Conservation (phyloP, 1,140 invertebrate species). For the Pollicipes pollicipes region DNA sequence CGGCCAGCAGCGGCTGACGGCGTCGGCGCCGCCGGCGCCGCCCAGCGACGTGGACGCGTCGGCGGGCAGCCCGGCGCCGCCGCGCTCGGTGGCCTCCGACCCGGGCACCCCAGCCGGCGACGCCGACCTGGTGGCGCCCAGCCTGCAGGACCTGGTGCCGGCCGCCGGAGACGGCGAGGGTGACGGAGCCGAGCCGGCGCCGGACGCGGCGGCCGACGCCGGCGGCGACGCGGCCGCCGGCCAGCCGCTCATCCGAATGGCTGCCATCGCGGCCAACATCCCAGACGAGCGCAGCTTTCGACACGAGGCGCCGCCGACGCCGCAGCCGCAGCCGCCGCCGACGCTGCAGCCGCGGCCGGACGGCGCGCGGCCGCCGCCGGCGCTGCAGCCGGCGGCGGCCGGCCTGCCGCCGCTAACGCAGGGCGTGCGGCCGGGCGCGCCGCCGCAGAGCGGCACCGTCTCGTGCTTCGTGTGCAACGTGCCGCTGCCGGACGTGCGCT, state of each 20-base stretch:
- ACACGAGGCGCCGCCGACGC: background rate
- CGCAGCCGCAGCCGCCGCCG: background rate
- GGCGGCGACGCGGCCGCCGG: background rate
- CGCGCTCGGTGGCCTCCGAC: background rate
- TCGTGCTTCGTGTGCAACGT: background rate
- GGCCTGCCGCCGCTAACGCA: background rate
- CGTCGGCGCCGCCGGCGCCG: background rate
- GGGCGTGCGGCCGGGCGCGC: background rate
- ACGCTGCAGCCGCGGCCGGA: background rate
- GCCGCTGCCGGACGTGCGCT: background rate
- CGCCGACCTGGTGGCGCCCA: background rate
- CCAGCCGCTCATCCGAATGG: constrained; percentile 1
- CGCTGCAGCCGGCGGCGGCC: too few species aligned
- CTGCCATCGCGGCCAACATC: constrained; percentile 4
- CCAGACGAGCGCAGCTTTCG: constrained; percentile 3
- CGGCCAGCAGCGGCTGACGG: background rate
- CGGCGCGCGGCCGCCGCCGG: too few species aligned
- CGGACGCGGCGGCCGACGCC: too few species aligned
- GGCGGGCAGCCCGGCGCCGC: background rate
- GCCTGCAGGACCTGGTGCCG: background rate
- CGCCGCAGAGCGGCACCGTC: background rate
- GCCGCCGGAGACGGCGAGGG: background rate
- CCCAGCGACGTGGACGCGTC: too few species aligned
- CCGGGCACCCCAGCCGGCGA: background rate
- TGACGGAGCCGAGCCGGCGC: background rate